phyloP scores from a whole-genome alignment of 1,140 invertebrate genomes.

The Bombus affinis region DNA sequence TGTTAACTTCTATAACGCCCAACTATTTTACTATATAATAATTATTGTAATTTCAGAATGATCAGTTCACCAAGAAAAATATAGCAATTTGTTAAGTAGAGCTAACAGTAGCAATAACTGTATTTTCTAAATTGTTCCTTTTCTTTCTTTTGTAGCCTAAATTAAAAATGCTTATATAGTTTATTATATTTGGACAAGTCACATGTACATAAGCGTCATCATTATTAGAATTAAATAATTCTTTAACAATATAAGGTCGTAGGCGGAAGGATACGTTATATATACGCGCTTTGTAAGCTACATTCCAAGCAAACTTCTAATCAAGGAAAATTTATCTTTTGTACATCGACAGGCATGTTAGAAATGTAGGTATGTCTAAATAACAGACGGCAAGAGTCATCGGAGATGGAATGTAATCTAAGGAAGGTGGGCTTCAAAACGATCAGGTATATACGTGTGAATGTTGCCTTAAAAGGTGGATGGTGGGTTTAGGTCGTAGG shows the following conservation, averaged over 20 bases:
- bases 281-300: not conserved
- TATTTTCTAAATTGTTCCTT: not conserved
- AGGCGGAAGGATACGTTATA: not conserved
- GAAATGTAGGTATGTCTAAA: slow-evolving; percentile 5
- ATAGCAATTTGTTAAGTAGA: not conserved
- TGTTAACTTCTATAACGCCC: no score
- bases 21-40: not conserved
- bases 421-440: not conserved
- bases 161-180: not conserved
- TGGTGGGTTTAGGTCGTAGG: slow-evolving; percentile 34
- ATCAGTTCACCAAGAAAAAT: not conserved
- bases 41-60: not conserved
- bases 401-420: not conserved
- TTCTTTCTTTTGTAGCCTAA: not conserved
- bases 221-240: not conserved
- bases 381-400: not conserved
- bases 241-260: not conserved
- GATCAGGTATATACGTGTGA: slow-evolving; percentile 36
- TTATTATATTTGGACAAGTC: not conserved
- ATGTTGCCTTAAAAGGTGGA: slow-evolving; percentile 36
- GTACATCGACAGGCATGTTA: not conserved
- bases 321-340: slow-evolving; percentile 3
- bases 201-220: not conserved
- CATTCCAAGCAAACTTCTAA: not conserved
- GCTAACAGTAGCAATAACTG: not conserved